A percentile compares a stretch with the other conserved stretches of the same genome.
phyloP scores from a whole-genome alignment of 2,888 invertebrate genomes.

The Drosophila greeni region DNA sequence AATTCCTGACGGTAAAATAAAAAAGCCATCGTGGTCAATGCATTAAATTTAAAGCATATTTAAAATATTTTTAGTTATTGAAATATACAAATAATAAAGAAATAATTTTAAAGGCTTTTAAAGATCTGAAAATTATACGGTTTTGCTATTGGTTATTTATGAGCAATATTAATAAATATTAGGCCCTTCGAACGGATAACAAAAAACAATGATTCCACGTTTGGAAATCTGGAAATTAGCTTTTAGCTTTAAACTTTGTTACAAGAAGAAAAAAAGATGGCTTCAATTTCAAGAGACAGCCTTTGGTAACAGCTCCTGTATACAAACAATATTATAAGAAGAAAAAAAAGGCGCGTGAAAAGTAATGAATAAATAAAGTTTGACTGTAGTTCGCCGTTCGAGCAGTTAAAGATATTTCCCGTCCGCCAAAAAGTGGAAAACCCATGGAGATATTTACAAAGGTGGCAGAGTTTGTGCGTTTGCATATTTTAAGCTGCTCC shows the following conservation, averaged over 20 bases:
- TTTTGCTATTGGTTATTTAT: too few relatives aligned
- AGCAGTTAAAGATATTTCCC: constrained; percentile 51
- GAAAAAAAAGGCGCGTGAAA: constrained; percentile 57
- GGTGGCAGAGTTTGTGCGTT: constrained; percentile 38
- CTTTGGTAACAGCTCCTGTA: constrained; percentile 19
- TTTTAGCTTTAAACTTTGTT: not conserved
- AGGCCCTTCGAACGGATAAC: not conserved
- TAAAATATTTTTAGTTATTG: too few relatives aligned
- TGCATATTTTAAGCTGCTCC: constrained; percentile 56
- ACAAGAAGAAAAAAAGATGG: not conserved
- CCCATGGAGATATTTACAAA: constrained; percentile 16
- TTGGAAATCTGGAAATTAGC: too few relatives aligned
- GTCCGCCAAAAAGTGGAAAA: constrained; percentile 9
- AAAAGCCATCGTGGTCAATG: not conserved
- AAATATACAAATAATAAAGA: too few relatives aligned
- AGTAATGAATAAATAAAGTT: constrained; percentile 64
- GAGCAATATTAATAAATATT: not conserved
- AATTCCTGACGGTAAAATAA: not conserved
- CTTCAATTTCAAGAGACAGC: not conserved
- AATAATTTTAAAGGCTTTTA: too few relatives aligned
- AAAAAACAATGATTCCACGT: not conserved
- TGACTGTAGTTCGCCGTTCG: constrained; percentile 45
- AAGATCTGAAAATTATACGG: too few relatives aligned
- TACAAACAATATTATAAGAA: not conserved
- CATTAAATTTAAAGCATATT: not conserved